Percentiles rank a stretch among this genome's conserved stretches.
phyloP scores from a whole-genome alignment of 2,888 invertebrate species.

The Diaperis boleti region DNA sequence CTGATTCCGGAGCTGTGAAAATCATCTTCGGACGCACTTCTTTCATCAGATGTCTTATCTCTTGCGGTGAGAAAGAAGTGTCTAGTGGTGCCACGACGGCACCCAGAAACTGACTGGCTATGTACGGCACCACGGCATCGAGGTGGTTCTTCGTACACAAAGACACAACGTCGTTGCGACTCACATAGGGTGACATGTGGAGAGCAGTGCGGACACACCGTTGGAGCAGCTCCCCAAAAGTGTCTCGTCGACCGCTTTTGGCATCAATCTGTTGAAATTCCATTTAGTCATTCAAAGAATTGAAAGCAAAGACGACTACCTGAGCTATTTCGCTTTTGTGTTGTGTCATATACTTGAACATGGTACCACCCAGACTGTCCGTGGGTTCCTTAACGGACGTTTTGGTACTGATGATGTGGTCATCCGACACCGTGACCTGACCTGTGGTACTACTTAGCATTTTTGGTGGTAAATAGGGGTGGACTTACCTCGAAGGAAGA shows the following conservation, averaged over 20 bases:
- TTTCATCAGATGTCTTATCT: constrained; percentile 45
- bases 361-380: too few species aligned
- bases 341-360: background rate
- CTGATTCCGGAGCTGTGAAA: constrained; percentile 43
- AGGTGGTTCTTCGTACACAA: constrained; percentile 65
- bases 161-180: constrained; percentile 64
- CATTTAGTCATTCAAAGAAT: background rate
- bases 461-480: too few species aligned
- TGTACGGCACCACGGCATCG: constrained; percentile 64
- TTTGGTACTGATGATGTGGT: too few species aligned
- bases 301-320: too few species aligned
- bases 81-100: constrained; percentile 48
- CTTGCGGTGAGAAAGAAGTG: constrained; percentile 39
- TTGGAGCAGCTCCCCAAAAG: constrained; percentile 60
- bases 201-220: constrained; percentile 65
- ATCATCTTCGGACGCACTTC: constrained; percentile 49
- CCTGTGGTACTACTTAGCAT: too few species aligned
- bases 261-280: constrained; percentile 20
- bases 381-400: too few species aligned
- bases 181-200: constrained; percentile 59
- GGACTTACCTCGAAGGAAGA: too few species aligned
- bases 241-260: constrained; percentile 63
- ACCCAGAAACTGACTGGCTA: constrained; percentile 66
- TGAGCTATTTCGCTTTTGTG: background rate
- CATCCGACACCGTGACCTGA: too few species aligned